phyloP scores from a whole-genome alignment of 1,140 invertebrate species.

The Atta cephalotes region DNA sequence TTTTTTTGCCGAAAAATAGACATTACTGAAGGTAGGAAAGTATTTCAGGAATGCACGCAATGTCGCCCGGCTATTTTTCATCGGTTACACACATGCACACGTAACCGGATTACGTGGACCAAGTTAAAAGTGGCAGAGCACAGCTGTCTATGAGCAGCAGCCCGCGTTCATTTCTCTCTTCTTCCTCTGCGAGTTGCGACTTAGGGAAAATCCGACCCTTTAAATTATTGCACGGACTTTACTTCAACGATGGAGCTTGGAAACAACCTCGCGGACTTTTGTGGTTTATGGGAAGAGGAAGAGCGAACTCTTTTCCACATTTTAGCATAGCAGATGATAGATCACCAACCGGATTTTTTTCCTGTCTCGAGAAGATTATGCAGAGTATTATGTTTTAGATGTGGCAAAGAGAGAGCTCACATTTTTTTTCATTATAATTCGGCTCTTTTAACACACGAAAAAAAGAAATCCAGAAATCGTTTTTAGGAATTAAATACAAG shows the following conservation, averaged over 20 bases:
- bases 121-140: slow-evolving; percentile 52
- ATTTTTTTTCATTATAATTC: background rate
- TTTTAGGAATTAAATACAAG: slow-evolving; percentile 1
- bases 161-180: background rate
- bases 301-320: slow-evolving; percentile 30
- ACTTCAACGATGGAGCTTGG: background rate
- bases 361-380: background rate
- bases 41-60: slow-evolving; percentile 24
- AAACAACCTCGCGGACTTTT: slow-evolving; percentile 20
- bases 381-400: background rate
- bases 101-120: slow-evolving; percentile 42
- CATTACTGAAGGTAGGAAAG: background rate
- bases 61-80: slow-evolving; percentile 31
- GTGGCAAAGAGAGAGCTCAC: background rate
- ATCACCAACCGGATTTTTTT: background rate
- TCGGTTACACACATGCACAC: slow-evolving; percentile 26
- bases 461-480: background rate
- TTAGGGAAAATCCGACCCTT: slow-evolving; percentile 43
- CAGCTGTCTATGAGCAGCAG: slow-evolving; percentile 24
- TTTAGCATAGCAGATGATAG: background rate
- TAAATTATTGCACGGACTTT: slow-evolving; percentile 52
- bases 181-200: background rate
- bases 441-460: background rate
- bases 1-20: background rate
- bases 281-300: slow-evolving; percentile 19